Percentiles rank a stretch among this genome's conserved stretches.
These are phyloP conservation scores for Pelochelys cantorii DNA, from an alignment of 2,797 vertebrate genomes.

Conservation along the genomic window DNA sequence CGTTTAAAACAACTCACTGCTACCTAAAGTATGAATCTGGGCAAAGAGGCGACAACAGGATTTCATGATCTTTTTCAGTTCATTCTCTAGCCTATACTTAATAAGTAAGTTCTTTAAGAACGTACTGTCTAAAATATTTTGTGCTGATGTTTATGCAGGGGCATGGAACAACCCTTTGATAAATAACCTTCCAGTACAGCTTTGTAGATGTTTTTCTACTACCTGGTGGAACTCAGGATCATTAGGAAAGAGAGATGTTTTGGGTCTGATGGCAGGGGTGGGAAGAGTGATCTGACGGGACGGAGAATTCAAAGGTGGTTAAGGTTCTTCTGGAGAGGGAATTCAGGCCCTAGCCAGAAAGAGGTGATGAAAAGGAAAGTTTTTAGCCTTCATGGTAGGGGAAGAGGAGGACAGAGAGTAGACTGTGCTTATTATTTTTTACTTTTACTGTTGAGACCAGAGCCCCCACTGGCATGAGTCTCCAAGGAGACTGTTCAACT, in stretches of 20 bases:
- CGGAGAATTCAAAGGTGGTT: slow-evolving; percentile 14
- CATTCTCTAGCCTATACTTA: neutral
- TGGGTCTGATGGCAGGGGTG: slow-evolving; percentile 49
- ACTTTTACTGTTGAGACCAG: slow-evolving; percentile 3
- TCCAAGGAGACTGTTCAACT: neutral
- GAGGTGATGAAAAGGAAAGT: neutral
- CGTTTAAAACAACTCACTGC: neutral
- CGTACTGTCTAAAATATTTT: slow-evolving; percentile 13
- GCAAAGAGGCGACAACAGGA: neutral
- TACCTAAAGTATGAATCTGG: neutral
- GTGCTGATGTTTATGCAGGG: neutral
- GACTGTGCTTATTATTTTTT: neutral
- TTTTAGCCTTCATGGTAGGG: neutral
- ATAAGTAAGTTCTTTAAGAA: neutral
- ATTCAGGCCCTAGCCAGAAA: neutral
- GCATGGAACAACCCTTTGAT: slow-evolving; percentile 34
- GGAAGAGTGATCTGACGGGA: slow-evolving; percentile 9
- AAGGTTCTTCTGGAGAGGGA: neutral
- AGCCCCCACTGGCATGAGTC: neutral
- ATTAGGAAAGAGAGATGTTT: slow-evolving; percentile 32
- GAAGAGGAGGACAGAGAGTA: slow-evolving; percentile 19
- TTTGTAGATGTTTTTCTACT: slow-evolving; percentile 52
- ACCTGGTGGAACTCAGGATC: slow-evolving; percentile 20
- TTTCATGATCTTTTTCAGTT: neutral
- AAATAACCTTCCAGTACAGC: neutral